Conservation (phyloP, 2,888 invertebrate genomes). For the Dichetophora obliterata region DNA sequence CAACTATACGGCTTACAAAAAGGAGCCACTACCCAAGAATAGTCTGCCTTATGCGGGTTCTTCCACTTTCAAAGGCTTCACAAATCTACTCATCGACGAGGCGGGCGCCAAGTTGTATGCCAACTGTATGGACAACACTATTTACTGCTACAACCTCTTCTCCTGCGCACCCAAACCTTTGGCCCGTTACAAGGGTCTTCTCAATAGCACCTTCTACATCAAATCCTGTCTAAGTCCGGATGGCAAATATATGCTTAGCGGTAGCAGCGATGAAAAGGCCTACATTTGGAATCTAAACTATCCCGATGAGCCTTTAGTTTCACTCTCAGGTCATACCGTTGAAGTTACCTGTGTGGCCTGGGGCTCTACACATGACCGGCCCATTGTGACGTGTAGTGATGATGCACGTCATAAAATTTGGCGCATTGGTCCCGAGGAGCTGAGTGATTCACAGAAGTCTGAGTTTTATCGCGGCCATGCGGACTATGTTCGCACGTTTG, state of each 20-base stretch:
- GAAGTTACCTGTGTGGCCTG: slow-evolving; percentile 92
- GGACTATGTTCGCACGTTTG: slow-evolving; percentile 66
- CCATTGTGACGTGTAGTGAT: slow-evolving; percentile 86
- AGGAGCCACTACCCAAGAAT: slow-evolving; percentile 80
- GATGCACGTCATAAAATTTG: slow-evolving; percentile 85
- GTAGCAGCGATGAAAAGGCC: slow-evolving; percentile 88
- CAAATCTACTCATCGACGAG: slow-evolving; percentile 82
- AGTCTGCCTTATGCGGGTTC: slow-evolving; percentile 81
- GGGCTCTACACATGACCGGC: slow-evolving; percentile 74
- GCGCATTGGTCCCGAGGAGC: slow-evolving; percentile 75
- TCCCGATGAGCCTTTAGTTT: slow-evolving; percentile 76
- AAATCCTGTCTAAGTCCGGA: slow-evolving; percentile 86
- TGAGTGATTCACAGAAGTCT: slow-evolving; percentile 64
- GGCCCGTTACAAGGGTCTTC: slow-evolving; percentile 79
- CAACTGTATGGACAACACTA: slow-evolving; percentile 87
- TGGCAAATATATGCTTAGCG: slow-evolving; percentile 84
- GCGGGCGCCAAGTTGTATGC: slow-evolving; percentile 81
- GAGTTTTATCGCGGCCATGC: slow-evolving; percentile 71
- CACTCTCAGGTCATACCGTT: slow-evolving; percentile 81
- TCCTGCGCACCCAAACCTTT: slow-evolving; percentile 78
- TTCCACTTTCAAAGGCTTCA: slow-evolving; percentile 80
- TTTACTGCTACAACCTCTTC: slow-evolving; percentile 86
- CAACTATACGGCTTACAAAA: slow-evolving; percentile 79
- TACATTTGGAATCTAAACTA: slow-evolving; percentile 86
- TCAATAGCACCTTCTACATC: slow-evolving; percentile 86